These are phyloP conservation scores for Riptortus pedestris DNA, from an alignment of 1,140 invertebrate species.

Conservation along the genomic window DNA sequence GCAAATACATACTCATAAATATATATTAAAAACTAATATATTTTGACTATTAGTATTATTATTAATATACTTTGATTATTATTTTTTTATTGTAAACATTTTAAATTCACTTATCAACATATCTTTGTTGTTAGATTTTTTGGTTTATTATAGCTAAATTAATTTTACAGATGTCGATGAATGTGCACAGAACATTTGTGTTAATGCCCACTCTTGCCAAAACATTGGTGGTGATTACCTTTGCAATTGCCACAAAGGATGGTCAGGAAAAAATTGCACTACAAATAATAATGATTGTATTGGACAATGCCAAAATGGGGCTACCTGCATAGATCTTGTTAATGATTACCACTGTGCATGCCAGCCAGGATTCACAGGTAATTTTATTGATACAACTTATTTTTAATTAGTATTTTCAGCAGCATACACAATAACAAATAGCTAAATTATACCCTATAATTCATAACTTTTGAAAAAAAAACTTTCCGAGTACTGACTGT, in stretches of 20 bases:
- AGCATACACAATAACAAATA: no score
- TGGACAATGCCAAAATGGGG: slow-evolving; percentile 76
- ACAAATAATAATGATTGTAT: slow-evolving; percentile 81
- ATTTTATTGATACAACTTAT: not conserved
- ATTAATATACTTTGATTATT: no score
- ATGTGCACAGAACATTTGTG: slow-evolving; percentile 55
- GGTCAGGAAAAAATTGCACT: slow-evolving; percentile 77
- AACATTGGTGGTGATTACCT: slow-evolving; percentile 73
- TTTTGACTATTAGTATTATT: no score
- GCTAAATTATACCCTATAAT: no score
- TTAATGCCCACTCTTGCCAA: slow-evolving; percentile 68
- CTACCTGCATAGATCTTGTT: slow-evolving; percentile 71
- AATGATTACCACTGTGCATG: slow-evolving; percentile 77
- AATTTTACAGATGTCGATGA: slow-evolving; percentile 61
- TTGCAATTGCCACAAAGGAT: slow-evolving; percentile 71
- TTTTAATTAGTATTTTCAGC: not conserved
- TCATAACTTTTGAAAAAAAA: not conserved
- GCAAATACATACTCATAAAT: no score
- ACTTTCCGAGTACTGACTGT: no score
- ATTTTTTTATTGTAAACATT: no score
- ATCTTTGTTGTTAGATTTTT: no score
- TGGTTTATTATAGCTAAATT: no score
- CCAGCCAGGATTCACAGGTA: slow-evolving; percentile 64
- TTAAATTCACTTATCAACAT: no score
- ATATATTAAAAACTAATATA: no score